Evolutionary conservation across 2,888 invertebrate species (phyloP), one percentile per base, ranked within the genome.

Genomic region (Macrosiphum euphorbiae): DNA sequence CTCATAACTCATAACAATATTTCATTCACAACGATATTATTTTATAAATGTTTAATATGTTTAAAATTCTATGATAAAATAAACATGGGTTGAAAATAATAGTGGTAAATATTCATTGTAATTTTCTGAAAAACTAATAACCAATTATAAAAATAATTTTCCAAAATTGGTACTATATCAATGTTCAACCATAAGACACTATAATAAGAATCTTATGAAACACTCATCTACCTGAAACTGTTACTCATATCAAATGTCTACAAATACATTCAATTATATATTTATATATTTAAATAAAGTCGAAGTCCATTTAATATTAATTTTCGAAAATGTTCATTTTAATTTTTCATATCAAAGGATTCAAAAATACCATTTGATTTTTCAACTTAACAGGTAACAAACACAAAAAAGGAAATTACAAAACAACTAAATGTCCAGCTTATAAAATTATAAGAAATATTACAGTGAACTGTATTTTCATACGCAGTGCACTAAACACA

Each of bases 251-350:
- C 61, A 11, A 67, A 67, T 67, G 61, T 67, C n/a, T 13, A 61
- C 4, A n/a, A n/a, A 67, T n/a, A 67, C 13, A n/a, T 67, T 67
- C 13, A 67, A 67, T 67, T 67, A 47, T 47, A 47, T 47, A 10
- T 47, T 78, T 78, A n/a, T 41, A 55, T 41, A 47, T 20, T 55
- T 24, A 55, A 88, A 88, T 55, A 55, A 47, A 52, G 7, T 84
- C 35, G 10, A 85, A 78, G 85, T 26, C 41, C 1, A 28, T 58
- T 44, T 58, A 85, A 78, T 91, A 84, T 52, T 52, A 55, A 85
- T 84, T 52, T 52, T 91, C 10, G 13, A 84, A 85, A 47, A 55
- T 91, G 41, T 91, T 55, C 55, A 8, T 52, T 91, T 91, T 89
- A 61, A 61, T 26, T 89, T 44, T 89, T 52, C 4, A 41, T 89